phyloP scores from a whole-genome alignment of 2,888 invertebrate genomes.

The Drosophila rellima region DNA sequence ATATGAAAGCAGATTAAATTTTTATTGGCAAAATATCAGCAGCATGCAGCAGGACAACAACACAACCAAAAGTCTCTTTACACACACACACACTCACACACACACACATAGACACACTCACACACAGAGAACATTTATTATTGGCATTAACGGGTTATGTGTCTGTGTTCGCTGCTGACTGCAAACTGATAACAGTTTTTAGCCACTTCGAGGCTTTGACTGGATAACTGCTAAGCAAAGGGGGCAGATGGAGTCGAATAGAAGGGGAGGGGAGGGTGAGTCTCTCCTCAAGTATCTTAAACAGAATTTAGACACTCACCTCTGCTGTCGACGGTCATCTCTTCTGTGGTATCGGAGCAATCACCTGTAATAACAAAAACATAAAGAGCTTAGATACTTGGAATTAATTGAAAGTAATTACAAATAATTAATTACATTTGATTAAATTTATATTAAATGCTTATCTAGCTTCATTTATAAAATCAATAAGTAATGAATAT shows the following conservation, averaged over 20 bases:
- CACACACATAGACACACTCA: slow-evolving; percentile 3
- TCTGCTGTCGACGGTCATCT: slow-evolving; percentile 86
- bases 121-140: slow-evolving; percentile 58
- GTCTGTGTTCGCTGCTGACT: slow-evolving; percentile 54
- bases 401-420: not conserved
- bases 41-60: slow-evolving; percentile 41
- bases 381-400: slow-evolving; percentile 9
- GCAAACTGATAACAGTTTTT: slow-evolving; percentile 56
- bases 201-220: slow-evolving; percentile 29
- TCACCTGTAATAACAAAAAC: slow-evolving; percentile 82
- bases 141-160: slow-evolving; percentile 76
- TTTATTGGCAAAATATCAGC: slow-evolving; percentile 80
- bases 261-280: not conserved
- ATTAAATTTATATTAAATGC: not conserved
- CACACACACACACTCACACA: slow-evolving; percentile 1
- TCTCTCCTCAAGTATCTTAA: not conserved
- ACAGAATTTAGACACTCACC: slow-evolving; percentile 71
- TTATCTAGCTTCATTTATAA: not conserved
- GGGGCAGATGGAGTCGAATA: too few species aligned
- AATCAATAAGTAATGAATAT: not conserved
- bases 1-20: slow-evolving; percentile 77
- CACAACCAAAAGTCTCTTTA: too few species aligned
- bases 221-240: not conserved
- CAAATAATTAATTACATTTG: not conserved
- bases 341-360: slow-evolving; percentile 85